A percentile compares a stretch with the other conserved stretches of the same genome.
Conservation (phyloP, 1,140 invertebrate species). For the Wasmannia auropunctata region DNA sequence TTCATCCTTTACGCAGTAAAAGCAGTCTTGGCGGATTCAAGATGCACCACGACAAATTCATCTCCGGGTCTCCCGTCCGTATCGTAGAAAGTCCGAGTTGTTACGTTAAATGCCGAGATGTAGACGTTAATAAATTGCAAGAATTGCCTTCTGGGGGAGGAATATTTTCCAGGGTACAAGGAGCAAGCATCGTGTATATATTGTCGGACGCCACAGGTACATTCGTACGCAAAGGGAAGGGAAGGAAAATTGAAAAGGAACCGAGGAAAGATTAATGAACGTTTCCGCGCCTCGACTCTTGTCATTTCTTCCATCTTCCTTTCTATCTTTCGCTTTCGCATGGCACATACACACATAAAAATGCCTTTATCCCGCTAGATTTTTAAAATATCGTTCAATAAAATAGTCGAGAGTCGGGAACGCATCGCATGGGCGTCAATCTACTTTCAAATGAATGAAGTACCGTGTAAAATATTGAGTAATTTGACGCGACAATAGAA, state of each 20-base stretch:
- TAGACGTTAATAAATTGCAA: constrained; percentile 58
- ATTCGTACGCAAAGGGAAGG: constrained; percentile 36
- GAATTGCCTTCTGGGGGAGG: constrained; percentile 47
- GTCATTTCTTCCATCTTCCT: constrained; percentile 3
- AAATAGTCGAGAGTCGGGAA: constrained; percentile 4
- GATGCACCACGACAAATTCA: constrained; percentile 54
- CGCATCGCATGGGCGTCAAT: background rate
- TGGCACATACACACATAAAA: background rate
- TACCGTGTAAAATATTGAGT: constrained; percentile 40
- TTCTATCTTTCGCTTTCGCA: background rate
- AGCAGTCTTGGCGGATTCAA: constrained; percentile 46
- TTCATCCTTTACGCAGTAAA: constrained; percentile 40
- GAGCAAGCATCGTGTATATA: constrained; percentile 41
- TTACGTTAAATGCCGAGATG: constrained; percentile 56
- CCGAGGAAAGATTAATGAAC: constrained; percentile 51
- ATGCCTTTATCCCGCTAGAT: background rate
- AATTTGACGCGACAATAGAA: constrained; percentile 52
- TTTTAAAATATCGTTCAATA: constrained; percentile 14
- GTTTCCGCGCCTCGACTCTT: constrained; percentile 18
- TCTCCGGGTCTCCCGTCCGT: constrained; percentile 24
- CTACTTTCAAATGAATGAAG: constrained; percentile 31
- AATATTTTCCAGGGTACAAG: constrained; percentile 36
- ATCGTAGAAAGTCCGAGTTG: constrained; percentile 47
- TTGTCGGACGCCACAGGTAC: constrained; percentile 37
- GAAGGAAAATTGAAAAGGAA: constrained; percentile 43